phyloP scores from a whole-genome alignment of 2,113 vertebrate genomes.

The Notothenia coriiceps region DNA sequence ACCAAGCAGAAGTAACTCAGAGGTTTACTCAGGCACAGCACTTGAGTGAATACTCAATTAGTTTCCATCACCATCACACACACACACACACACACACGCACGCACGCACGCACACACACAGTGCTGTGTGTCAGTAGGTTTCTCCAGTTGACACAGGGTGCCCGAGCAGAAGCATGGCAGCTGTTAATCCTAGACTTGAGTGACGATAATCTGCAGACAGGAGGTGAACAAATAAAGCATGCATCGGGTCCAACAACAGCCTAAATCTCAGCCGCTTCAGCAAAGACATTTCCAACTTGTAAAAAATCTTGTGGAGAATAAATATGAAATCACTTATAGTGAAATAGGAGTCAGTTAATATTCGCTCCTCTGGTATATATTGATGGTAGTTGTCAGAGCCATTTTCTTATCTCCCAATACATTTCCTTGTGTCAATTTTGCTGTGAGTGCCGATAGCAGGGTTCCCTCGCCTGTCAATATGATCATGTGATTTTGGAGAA shows the following conservation, averaged over 20 bases:
- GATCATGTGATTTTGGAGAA: no score
- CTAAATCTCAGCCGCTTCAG: not conserved
- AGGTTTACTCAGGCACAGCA: not conserved
- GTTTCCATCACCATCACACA: not conserved
- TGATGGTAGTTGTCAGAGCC: no score
- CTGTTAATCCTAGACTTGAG: constrained; percentile 30
- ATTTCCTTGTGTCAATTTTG: no score
- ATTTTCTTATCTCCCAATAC: no score
- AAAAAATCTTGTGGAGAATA: not conserved
- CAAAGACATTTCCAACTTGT: not conserved
- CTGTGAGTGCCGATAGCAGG: no score
- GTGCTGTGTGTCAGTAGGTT: constrained; percentile 28
- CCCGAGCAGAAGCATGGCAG: constrained; percentile 8
- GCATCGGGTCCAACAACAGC: not conserved
- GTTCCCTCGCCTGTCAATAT: no score
- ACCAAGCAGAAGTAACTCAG: not conserved
- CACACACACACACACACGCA: not conserved
- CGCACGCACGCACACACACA: not conserved
- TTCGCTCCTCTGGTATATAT: not conserved
- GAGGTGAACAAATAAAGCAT: not conserved
- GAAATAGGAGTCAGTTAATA: not conserved
- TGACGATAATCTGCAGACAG: constrained; percentile 8
- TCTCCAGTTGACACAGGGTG: not conserved
- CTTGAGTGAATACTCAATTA: not conserved
- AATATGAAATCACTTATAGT: not conserved